Conservation (phyloP, 2,888 invertebrate genomes). For the Craniophora ligustri region DNA sequence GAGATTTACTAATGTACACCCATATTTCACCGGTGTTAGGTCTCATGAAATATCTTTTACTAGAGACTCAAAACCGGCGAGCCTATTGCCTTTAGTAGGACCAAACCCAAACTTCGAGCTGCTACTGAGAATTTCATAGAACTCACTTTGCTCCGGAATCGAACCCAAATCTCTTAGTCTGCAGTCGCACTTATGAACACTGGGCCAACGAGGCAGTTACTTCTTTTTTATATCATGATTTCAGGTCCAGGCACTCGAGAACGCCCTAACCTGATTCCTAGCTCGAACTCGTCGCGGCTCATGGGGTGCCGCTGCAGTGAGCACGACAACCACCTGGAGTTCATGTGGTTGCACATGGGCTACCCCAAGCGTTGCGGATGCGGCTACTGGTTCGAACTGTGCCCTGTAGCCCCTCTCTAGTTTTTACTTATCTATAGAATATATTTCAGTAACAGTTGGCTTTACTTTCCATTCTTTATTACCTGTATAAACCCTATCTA, state of each 20-base stretch:
- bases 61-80: no score
- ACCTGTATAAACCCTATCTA: no score
- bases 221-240: background rate
- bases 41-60: no score
- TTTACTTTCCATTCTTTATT: background rate
- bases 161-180: no score
- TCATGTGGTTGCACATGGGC: conserved; percentile 77
- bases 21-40: no score
- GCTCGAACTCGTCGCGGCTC: conserved; percentile 90
- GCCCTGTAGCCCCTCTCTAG: conserved; percentile 75
- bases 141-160: no score
- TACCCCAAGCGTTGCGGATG: conserved; percentile 81
- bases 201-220: no score
- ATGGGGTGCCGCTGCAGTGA: conserved; percentile 93
- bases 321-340: conserved; percentile 72
- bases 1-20: no score
- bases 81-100: no score
- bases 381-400: conserved; percentile 83
- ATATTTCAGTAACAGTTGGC: background rate
- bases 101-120: no score
- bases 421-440: conserved; percentile 20
- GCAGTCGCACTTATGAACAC: no score
- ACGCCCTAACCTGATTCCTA: conserved; percentile 92
- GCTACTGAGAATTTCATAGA: no score
- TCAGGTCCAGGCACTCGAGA: conserved; percentile 90